Evolutionary conservation across 2,797 vertebrate genomes (phyloP).

Genomic region (Microctenopoma lineatum): DNA sequence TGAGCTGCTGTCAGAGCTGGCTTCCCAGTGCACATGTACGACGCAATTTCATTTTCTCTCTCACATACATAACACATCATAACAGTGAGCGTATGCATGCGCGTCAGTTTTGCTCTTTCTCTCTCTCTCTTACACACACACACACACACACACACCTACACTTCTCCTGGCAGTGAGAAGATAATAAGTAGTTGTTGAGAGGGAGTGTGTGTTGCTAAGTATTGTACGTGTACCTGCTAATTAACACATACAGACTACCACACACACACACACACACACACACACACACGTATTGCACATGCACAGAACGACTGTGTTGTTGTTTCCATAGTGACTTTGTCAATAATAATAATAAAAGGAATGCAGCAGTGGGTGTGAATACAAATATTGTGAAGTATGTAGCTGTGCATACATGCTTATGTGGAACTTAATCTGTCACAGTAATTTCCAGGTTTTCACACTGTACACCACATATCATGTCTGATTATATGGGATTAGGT

Average conservation of each 20-base stretch:
- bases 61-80: slow-evolving; percentile 14
- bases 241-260: slow-evolving; percentile 60
- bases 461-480: slow-evolving; percentile 1
- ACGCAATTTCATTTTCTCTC: slow-evolving; percentile 5
- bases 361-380: slow-evolving; percentile 23
- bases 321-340: slow-evolving; percentile 67
- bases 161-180: slow-evolving; percentile 38
- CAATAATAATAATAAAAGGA: slow-evolving; percentile 57
- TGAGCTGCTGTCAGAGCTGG: slow-evolving; percentile 55
- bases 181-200: slow-evolving; percentile 76
- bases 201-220: slow-evolving; percentile 70
- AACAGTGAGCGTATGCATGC: slow-evolving; percentile 7
- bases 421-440: neutral
- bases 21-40: slow-evolving; percentile 30
- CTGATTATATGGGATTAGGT: slow-evolving; percentile 12
- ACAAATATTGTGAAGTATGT: neutral
- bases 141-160: slow-evolving; percentile 13
- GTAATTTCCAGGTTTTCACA: slow-evolving; percentile 14
- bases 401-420: neutral
- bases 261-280: slow-evolving; percentile 30
- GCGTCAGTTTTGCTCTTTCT: slow-evolving; percentile 6
- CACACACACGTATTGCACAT: neutral
- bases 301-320: slow-evolving; percentile 40
- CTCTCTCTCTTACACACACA: slow-evolving; percentile 18
- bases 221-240: slow-evolving; percentile 64